A percentile compares a stretch with the other conserved stretches of the same genome.
Evolutionary conservation across 2,797 vertebrate genomes (phyloP).

Genomic region (Aulostomus chinensis): DNA sequence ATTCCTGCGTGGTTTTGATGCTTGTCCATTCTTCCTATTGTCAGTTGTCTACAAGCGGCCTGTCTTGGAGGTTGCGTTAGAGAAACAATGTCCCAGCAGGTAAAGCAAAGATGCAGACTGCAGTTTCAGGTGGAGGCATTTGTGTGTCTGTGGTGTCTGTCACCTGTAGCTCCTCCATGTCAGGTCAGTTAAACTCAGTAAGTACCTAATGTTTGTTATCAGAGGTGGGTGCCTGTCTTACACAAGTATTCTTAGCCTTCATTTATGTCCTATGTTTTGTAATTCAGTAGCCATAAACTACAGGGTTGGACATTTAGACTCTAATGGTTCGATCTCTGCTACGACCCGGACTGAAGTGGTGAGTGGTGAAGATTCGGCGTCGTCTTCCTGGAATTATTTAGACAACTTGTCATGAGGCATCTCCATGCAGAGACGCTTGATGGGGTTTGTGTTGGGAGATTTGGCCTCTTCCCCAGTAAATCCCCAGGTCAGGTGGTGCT

Average conservation of each 20-base stretch:
- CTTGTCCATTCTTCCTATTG: background rate
- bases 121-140: background rate
- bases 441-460: no score
- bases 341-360: background rate
- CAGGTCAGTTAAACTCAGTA: slow-evolving; percentile 96
- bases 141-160: slow-evolving; percentile 84
- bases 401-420: no score
- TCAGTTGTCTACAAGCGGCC: background rate
- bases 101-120: background rate
- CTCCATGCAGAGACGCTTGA: no score
- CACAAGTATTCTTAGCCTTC: slow-evolving; percentile 5
- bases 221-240: slow-evolving; percentile 58
- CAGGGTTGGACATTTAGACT: no score
- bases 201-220: slow-evolving; percentile 88
- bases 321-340: background rate
- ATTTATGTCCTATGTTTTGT: background rate
- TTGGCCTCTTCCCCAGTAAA: no score
- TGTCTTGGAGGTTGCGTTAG: background rate
- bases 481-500: no score
- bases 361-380: no score
- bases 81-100: background rate
- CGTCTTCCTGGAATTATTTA: no score
- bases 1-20: slow-evolving; percentile 43
- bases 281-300: no score
- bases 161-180: slow-evolving; percentile 94